Evolutionary conservation across 2,888 invertebrate genomes (phyloP).

Genomic region (Pseudanteris insignis): DNA sequence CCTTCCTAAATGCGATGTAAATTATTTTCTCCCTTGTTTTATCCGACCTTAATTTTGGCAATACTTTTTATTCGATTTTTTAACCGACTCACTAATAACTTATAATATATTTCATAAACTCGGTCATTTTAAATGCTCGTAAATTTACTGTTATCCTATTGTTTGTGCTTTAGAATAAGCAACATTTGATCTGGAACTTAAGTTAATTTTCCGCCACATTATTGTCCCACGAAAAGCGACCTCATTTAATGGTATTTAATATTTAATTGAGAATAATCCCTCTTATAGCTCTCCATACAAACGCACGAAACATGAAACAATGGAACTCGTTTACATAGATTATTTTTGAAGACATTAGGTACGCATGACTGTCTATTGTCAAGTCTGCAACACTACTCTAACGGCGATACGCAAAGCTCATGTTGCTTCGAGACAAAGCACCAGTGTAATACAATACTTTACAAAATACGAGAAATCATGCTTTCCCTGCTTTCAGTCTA

Average conservation of each 20-base stretch:
- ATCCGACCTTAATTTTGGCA: too few species aligned
- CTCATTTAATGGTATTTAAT: conserved; percentile 17
- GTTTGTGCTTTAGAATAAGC: too few species aligned
- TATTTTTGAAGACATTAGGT: conserved; percentile 38
- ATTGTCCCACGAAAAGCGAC: conserved; percentile 7
- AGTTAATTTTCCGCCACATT: too few species aligned
- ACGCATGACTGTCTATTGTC: conserved; percentile 26
- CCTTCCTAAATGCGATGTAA: conserved; percentile 9
- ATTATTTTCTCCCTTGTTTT: conserved; percentile 9
- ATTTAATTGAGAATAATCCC: conserved; percentile 24
- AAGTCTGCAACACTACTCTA: conserved; percentile 10
- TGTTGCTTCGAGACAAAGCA: conserved; percentile 16
- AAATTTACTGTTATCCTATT: too few species aligned
- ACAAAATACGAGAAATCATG: conserved; percentile 14
- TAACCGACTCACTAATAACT: too few species aligned
- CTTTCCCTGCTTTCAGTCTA: too few species aligned
- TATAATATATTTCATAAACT: too few species aligned
- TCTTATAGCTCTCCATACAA: neutral
- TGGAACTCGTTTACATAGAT: conserved; percentile 26
- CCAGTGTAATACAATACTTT: conserved; percentile 14
- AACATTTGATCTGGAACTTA: too few species aligned
- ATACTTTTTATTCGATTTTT: too few species aligned
- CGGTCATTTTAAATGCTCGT: too few species aligned
- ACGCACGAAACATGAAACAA: conserved; percentile 7
- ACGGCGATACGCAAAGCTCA: conserved; percentile 22